Base-by-base conservation (phyloP, 2,113 vertebrate species). In the Piaya cayana region DNA sequence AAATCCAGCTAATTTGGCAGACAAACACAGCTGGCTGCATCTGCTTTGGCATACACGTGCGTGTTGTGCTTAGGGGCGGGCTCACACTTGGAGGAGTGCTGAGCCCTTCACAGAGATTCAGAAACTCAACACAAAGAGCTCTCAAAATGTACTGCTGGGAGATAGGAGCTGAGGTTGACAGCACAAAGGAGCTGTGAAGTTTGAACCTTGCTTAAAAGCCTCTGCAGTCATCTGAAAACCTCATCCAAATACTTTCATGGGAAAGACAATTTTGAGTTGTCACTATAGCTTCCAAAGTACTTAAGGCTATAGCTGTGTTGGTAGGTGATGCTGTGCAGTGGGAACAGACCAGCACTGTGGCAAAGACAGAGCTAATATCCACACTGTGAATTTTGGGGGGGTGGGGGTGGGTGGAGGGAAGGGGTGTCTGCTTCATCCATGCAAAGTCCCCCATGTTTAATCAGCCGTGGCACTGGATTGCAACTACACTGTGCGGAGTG, bases 21-120 rank as follows among this genome's bases (percentile, higher is more conserved):
- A 0, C 8, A 2, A 0, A 0, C 8, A 15, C 13, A 83, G 39
- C 42, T 60, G 65, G 27, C 36, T 63, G 47, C 42, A 32, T 55
- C 71, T 91, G 36, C 55, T 58, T 67, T 45, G 65, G 49, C 49
- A 84, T 1, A 0, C 11, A 17, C 2, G 4, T 4, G 20, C 8
- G 10, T 34, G 39, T 15, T 42, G 49, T 72, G 53, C 43, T 56
- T 25, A 12, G 82, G 37, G 30, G 34, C 59, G 42, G 47, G 8
- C 18, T 15, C 3, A 18, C 1, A 1, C 36, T 65, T 4, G 1
- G 45, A 88, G 47, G 8, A 45, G 1, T 11, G 27, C 37, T 2
- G 4, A 78, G 64, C 22, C 16, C 56, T 62, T 67, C 9, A 0
- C 45, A 59, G 42, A 0, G 1, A 29, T 36, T 58, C 45, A 36